A percentile compares a stretch with the other conserved stretches of the same genome.
Conservation (phyloP, 2,797 vertebrate genomes). For the Myripristis murdjan region DNA sequence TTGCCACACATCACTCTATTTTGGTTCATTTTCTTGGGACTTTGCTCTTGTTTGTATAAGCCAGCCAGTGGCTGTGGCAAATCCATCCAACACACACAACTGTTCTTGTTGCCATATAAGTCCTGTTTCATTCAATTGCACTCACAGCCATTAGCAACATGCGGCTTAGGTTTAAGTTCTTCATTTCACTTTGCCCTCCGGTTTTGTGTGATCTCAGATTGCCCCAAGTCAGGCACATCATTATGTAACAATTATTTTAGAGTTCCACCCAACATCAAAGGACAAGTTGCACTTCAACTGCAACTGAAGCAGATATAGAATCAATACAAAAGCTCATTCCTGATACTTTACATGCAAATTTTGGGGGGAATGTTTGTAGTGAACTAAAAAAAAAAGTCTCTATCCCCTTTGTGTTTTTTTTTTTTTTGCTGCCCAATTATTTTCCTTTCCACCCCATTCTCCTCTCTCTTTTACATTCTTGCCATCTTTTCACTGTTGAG, state of each 20-base stretch:
- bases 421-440: constrained; percentile 33
- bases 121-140: constrained; percentile 14
- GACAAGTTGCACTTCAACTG: constrained; percentile 13
- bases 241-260: constrained; percentile 14
- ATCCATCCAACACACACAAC: constrained; percentile 30
- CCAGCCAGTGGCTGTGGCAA: constrained; percentile 21
- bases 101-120: constrained; percentile 29
- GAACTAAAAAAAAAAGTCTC: constrained; percentile 4
- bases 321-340: constrained; percentile 10
- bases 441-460: constrained; percentile 14
- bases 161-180: neutral
- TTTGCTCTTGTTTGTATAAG: constrained; percentile 40
- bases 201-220: constrained; percentile 1
- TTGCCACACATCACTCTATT: constrained; percentile 3
- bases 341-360: constrained; percentile 42
- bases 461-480: neutral
- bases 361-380: constrained; percentile 24
- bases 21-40: constrained; percentile 12
- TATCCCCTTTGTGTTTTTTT: too few species aligned
- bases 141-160: constrained; percentile 1
- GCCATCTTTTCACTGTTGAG: constrained; percentile 22
- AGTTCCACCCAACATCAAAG: constrained; percentile 42
- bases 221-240: constrained; percentile 3
- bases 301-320: constrained; percentile 47
- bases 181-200: constrained; percentile 19